Evolutionary conservation across 2,888 invertebrate genomes (phyloP).

Genomic region (Andrena minutula): DNA sequence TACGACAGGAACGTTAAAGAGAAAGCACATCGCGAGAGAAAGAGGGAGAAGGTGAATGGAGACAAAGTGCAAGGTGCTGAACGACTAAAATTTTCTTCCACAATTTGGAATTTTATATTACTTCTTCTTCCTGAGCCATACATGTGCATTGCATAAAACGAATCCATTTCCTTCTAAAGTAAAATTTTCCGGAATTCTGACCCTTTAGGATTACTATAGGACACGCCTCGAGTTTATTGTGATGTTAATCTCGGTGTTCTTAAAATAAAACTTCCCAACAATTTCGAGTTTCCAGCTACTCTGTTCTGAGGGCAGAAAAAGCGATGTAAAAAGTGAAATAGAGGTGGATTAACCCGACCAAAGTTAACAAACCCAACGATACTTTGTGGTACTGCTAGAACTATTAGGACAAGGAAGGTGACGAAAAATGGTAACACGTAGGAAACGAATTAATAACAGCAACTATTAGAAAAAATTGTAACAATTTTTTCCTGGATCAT

Average conservation of each 20-base stretch:
- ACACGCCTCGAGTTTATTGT: background rate
- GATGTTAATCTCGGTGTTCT: background rate
- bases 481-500: background rate
- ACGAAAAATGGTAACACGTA: too few relatives aligned
- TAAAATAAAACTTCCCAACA: background rate
- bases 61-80: slow-evolving; percentile 25
- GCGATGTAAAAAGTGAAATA: background rate
- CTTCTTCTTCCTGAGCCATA: background rate
- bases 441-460: background rate
- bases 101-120: slow-evolving; percentile 14
- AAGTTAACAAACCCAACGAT: background rate
- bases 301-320: background rate
- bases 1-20: slow-evolving; percentile 1
- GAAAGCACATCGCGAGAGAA: background rate
- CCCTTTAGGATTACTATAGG: background rate
- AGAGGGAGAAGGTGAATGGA: slow-evolving; percentile 8
- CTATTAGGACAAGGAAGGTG: background rate
- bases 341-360: background rate
- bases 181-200: background rate
- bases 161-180: background rate
- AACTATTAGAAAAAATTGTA: background rate
- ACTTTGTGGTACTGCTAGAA: background rate
- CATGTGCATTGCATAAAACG: background rate
- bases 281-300: background rate
- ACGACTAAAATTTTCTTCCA: slow-evolving; percentile 14